A percentile compares a stretch with the other conserved stretches of the same genome.
Evolutionary conservation across 1,140 invertebrate genomes (phyloP).

Genomic region (Berghia stephanieae): DNA sequence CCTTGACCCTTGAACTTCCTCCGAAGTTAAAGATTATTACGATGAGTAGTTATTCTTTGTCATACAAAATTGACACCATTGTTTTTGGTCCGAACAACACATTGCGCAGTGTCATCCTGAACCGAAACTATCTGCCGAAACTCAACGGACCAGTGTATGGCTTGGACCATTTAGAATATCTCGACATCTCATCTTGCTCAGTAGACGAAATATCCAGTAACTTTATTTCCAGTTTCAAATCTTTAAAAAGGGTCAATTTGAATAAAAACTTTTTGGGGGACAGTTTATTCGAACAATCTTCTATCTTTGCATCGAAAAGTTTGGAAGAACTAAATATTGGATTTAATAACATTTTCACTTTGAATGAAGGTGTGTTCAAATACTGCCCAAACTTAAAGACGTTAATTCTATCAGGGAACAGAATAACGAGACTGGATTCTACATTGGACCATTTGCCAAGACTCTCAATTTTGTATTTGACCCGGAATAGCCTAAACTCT

Average conservation of each 20-base stretch:
- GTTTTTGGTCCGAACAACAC: slow-evolving; percentile 15
- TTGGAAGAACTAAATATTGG: slow-evolving; percentile 4
- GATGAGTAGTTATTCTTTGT: slow-evolving; percentile 7
- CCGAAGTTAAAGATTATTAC: slow-evolving; percentile 8
- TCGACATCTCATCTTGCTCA: slow-evolving; percentile 19
- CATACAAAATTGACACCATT: slow-evolving; percentile 2
- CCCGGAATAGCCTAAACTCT: neutral
- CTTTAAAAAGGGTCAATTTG: neutral
- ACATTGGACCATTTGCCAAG: neutral
- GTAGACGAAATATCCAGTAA: neutral
- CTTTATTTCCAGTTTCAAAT: slow-evolving; percentile 8
- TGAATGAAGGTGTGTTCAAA: neutral
- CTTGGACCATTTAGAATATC: neutral
- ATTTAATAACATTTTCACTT: slow-evolving; percentile 22
- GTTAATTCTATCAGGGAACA: slow-evolving; percentile 18
- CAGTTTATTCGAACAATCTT: slow-evolving; percentile 12
- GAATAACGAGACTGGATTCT: slow-evolving; percentile 4
- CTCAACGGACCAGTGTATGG: slow-evolving; percentile 16
- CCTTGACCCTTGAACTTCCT: slow-evolving; percentile 3
- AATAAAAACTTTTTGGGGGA: slow-evolving; percentile 15
- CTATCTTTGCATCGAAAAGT: no score
- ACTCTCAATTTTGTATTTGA: slow-evolving; percentile 1
- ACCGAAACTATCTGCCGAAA: neutral
- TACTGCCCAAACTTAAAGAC: neutral
- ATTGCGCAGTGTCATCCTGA: neutral